Percentiles rank a stretch among this genome's conserved stretches.
Conservation (phyloP, 2,113 vertebrate genomes). For the Steatornis caripensis region DNA sequence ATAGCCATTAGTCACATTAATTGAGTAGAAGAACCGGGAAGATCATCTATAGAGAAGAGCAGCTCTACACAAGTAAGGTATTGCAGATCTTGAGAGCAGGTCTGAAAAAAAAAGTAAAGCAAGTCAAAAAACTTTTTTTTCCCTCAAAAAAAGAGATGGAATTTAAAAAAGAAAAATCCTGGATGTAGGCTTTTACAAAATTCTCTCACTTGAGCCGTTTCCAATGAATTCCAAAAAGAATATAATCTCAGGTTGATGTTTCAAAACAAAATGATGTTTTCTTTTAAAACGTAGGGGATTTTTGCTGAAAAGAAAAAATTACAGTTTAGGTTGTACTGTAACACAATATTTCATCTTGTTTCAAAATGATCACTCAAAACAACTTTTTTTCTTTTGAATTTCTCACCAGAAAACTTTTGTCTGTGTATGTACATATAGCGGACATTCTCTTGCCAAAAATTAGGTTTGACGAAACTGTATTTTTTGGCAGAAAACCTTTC, state of each 20-base stretch:
- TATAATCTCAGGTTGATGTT: not conserved
- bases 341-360: slow-evolving; percentile 15
- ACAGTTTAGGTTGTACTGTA: not conserved
- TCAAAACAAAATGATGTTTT: not conserved
- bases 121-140: not conserved
- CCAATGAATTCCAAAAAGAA: not conserved
- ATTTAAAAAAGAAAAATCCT: not conserved
- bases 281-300: not conserved
- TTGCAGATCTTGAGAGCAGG: not conserved
- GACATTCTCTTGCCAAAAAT: not conserved
- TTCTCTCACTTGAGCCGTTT: not conserved
- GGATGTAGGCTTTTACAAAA: not conserved
- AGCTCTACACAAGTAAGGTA: not conserved
- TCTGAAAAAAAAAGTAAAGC: not conserved
- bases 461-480: not conserved
- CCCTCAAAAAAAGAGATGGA: not conserved
- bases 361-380: slow-evolving; percentile 21
- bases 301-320: not conserved
- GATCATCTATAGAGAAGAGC: not conserved
- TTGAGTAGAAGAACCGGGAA: not conserved
- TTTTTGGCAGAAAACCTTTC: slow-evolving; percentile 11
- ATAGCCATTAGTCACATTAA: not conserved
- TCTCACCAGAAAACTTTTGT: not conserved
- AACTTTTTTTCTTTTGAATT: not conserved
- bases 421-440: not conserved